Base-by-base conservation (phyloP, 37 sponge, comb jelly and placozoan genomes). In the Lycopodina hypogea region DNA sequence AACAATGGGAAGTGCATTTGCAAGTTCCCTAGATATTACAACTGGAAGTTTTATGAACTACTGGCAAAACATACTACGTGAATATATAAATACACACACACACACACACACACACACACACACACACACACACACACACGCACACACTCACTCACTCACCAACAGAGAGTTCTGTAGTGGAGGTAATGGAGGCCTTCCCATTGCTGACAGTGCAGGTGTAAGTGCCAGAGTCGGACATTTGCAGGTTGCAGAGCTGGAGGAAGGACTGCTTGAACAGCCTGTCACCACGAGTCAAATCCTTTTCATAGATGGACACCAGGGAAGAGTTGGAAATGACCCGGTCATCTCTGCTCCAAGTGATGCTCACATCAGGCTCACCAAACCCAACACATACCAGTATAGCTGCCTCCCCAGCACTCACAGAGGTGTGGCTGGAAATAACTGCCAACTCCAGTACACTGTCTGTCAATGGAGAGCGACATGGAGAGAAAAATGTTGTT, bases 201-300 rank as follows among this genome's bases (percentile, higher is more conserved):
- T 35, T 56, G 7, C 24, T 17, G 30, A 65, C 82, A 48, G 33
- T 42, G 36, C 84, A 83, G 58, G 17, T 56, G 41, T 83, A 83
- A 18, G 68, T 37, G 1, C 77, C 84, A 24, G 34, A n/a, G 42
- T 83, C 84, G 12, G 11, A 9, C 23, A 34, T 50, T 42, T 23
- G 55, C 39, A 76, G 42, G 19, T 29, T 57, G 70, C 77, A 83
- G 33, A 83, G 33, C 34, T 58, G 33, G 21, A 83, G 69, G 18
- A 71, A 22, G 30, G 59, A 56, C 58, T 60, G 69, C 35, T 69
- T 37, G 55, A 81, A 81, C 45, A 60, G 23, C 8, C 17, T 38
- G 0, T 41, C 72, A 21, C 70, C 72, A 1, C 60, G 40, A 37
- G 76, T 60, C 35, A 75, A 60, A 23, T 51, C 19, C 41, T 75